Percentiles rank a stretch among this genome's conserved stretches.
Evolutionary conservation across 2,797 vertebrate species (phyloP).

Genomic region (Toxotes lorentzi): DNA sequence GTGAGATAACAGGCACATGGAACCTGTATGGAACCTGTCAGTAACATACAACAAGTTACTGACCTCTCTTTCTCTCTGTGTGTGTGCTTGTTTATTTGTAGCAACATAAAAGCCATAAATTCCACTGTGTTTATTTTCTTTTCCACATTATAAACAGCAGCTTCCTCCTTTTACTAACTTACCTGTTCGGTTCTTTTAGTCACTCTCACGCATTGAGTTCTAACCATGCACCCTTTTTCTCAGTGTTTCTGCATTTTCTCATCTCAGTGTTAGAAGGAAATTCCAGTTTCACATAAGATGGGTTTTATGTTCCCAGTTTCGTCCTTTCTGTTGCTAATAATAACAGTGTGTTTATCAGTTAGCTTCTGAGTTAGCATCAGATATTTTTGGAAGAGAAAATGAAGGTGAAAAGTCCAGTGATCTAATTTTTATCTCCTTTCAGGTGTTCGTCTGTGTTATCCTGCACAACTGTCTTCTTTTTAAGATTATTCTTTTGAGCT

Average conservation of each 20-base stretch:
- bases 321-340: background rate
- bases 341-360: background rate
- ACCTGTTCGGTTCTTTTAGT: background rate
- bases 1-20: background rate
- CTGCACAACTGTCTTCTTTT: background rate
- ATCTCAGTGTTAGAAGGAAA: background rate
- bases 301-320: background rate
- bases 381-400: background rate
- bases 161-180: background rate
- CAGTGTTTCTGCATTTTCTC: constrained; percentile 3
- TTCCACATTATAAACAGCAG: background rate
- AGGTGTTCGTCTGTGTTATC: background rate
- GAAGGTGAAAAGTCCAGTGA: background rate
- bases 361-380: background rate
- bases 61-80: background rate
- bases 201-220: background rate
- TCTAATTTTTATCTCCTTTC: background rate
- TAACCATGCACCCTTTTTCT: background rate
- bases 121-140: background rate
- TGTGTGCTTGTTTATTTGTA: background rate
- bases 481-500: background rate
- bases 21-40: constrained; percentile 7
- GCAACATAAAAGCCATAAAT: background rate
- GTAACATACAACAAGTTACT: background rate
- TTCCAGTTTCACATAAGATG: background rate